Conservation (phyloP, 1,140 invertebrate genomes). For the Neomicropteryx cornuta region DNA sequence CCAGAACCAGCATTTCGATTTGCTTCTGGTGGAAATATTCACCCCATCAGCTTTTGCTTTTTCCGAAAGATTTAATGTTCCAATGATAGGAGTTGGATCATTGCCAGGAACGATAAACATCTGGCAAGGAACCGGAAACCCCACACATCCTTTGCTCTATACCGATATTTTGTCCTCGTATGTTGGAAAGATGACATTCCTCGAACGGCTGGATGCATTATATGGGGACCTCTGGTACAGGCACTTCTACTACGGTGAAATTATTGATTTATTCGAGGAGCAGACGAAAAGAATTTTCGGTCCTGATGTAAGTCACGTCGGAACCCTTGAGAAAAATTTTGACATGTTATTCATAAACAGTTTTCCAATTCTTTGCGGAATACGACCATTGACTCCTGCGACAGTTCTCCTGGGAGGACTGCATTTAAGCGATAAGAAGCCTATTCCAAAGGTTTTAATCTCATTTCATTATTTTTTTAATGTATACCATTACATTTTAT, state of each 20-base stretch:
- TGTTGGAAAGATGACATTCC: conserved; percentile 18
- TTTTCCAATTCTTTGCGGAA: conserved; percentile 31
- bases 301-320: conserved; percentile 21
- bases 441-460: conserved; percentile 20
- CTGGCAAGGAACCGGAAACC: conserved; percentile 25
- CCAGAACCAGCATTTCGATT: conserved; percentile 21
- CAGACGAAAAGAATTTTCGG: conserved; percentile 30
- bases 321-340: conserved; percentile 32
- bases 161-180: conserved; percentile 23
- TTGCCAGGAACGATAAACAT: conserved; percentile 13
- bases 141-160: conserved; percentile 31
- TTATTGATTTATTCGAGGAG: conserved; percentile 17
- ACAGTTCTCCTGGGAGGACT: conserved; percentile 37
- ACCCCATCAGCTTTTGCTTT: conserved; percentile 18
- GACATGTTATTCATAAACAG: conserved; percentile 41
- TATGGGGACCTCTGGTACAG: conserved; percentile 14
- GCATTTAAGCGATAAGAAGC: conserved; percentile 24
- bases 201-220: conserved; percentile 19
- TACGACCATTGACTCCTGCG: conserved; percentile 32
- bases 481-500: no score
- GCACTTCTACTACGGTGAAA: conserved; percentile 15
- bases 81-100: conserved; percentile 28
- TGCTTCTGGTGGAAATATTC: conserved; percentile 22
- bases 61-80: conserved; percentile 26
- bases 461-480: no score